Base-by-base conservation (phyloP, 2,888 invertebrate species). In the Graphium colonna region DNA sequence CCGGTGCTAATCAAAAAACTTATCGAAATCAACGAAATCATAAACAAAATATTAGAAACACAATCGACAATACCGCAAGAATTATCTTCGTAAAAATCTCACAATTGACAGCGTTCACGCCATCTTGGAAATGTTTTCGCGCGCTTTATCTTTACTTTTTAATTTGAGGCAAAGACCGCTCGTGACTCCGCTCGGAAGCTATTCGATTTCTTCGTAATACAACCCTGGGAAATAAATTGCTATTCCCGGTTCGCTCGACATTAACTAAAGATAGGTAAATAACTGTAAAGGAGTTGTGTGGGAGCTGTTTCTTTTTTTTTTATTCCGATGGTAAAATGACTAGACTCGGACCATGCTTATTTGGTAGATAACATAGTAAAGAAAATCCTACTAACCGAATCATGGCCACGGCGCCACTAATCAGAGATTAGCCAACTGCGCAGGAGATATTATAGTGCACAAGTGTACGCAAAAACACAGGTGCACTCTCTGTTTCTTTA, bases 151-250 rank as follows among this genome's bases (percentile, higher is more conserved):
- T 52, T 40, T 21, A 12, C 26, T 51, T 50, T 45, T 55, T 57
- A 53, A 61, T 59, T 58, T 53, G 52, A 51, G 55, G 56, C 45
- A 51, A 50, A 44, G 50, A 45, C 39, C n/a, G 45, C 53, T 60
- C 61, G 61, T 61, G 61, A 61, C 61, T 58, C 50, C 51, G 58
- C 52, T 53, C 61, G 55, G 61, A 58, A 61, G 61, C 53, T 53
- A 51, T 53, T 51, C 55, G 52, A 60, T 55, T 55, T 39, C 46
- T 39, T 38, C 26, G 50, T 51, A 52, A 58, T 52, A 52, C 41
- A 48, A 52, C 55, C 26, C 39, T 51, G 44, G 51, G 51, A 49
- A 53, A 60, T 57, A 60, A 54, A 60, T 55, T 51, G 46, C 51
- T 18, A 47, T 42, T 51, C 16, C 8, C 26, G 41, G 8, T 3